Percentiles rank a stretch among this genome's conserved stretches.
Evolutionary conservation across 2,888 invertebrate genomes (phyloP).

Genomic region (Erynnis tages): DNA sequence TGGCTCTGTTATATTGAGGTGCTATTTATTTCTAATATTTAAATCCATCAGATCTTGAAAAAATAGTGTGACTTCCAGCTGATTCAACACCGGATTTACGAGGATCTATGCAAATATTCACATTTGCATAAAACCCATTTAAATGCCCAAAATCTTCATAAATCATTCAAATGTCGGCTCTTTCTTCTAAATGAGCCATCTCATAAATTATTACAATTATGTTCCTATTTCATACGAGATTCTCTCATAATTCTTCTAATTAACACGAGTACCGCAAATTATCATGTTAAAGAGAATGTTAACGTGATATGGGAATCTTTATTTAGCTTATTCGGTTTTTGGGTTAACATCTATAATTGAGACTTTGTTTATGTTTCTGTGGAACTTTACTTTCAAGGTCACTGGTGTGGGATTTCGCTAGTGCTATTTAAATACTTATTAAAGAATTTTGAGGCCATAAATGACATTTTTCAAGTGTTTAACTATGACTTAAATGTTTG

Average conservation of each 20-base stretch:
- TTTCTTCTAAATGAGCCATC: conserved; percentile 13
- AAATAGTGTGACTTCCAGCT: neutral
- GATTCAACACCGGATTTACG: conserved; percentile 5
- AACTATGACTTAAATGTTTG: neutral
- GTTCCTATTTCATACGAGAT: conserved; percentile 33
- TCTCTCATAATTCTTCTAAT: conserved; percentile 35
- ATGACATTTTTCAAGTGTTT: neutral
- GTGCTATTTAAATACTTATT: conserved; percentile 1
- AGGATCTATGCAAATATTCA: neutral
- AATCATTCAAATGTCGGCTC: conserved; percentile 9
- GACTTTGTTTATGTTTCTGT: conserved; percentile 22
- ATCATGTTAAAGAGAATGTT: conserved; percentile 29
- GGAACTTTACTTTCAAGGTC: conserved; percentile 12
- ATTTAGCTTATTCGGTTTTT: conserved; percentile 35
- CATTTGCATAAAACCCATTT: conserved; percentile 8
- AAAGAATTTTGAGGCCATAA: neutral
- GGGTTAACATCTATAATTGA: conserved; percentile 30
- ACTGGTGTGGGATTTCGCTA: conserved; percentile 30
- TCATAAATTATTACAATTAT: conserved; percentile 25
- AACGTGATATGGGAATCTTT: conserved; percentile 37
- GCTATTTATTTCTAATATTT: too few species aligned
- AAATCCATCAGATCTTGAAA: too few species aligned
- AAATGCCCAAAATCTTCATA: conserved; percentile 3
- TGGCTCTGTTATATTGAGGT: neutral
- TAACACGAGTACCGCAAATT: conserved; percentile 32